Conservation (phyloP, 2,797 vertebrate species). For the Amphiprion clarkii region DNA sequence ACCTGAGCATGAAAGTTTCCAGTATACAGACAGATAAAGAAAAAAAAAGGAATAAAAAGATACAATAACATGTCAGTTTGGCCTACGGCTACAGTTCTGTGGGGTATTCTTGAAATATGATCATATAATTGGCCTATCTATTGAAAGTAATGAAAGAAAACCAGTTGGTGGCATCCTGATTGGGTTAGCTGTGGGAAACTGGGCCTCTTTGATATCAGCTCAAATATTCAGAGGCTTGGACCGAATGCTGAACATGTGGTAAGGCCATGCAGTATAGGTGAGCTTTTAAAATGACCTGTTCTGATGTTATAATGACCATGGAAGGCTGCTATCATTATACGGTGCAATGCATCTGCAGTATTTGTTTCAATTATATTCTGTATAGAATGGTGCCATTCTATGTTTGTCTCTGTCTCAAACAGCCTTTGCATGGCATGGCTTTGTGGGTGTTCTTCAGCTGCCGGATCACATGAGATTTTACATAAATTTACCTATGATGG, state of each 20-base stretch:
- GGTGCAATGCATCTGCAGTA: not conserved
- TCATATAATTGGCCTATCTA: conserved; percentile 47
- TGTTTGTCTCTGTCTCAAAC: not conserved
- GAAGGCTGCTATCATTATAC: not conserved
- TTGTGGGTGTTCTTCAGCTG: not conserved
- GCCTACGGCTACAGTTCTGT: conserved; percentile 46
- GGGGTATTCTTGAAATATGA: conserved; percentile 54
- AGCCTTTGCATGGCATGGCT: not conserved
- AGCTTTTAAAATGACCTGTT: conserved; percentile 7
- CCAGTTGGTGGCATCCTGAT: conserved; percentile 29
- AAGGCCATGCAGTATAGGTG: conserved; percentile 2
- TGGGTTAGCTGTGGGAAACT: conserved; percentile 20
- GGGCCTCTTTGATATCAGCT: conserved; percentile 36
- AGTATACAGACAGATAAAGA: conserved; percentile 40
- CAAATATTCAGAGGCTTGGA: conserved; percentile 28
- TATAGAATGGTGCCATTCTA: not conserved
- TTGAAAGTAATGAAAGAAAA: conserved; percentile 64
- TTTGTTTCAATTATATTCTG: not conserved
- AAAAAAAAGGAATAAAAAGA: conserved; percentile 44
- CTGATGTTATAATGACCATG: not conserved
- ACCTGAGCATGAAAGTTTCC: conserved; percentile 65
- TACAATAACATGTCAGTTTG: conserved; percentile 59
- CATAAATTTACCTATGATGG: conserved; percentile 34
- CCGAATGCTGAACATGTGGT: conserved; percentile 5
- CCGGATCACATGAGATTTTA: conserved; percentile 1